Evolutionary conservation across 2,797 vertebrate species (phyloP).

Genomic region (Sebastes oblongus): DNA sequence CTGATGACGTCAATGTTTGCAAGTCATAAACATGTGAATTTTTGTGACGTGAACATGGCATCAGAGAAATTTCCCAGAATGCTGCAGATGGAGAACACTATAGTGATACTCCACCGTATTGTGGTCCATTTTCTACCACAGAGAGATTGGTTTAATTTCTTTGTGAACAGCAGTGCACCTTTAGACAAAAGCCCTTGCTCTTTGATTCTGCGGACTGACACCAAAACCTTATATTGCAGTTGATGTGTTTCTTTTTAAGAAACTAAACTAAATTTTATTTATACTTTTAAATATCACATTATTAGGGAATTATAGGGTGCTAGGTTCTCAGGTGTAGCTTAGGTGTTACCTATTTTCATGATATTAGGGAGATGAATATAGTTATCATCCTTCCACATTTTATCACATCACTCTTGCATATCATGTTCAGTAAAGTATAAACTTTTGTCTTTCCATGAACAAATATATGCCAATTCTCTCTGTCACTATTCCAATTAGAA

Average conservation of each 20-base stretch:
- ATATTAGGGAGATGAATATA: neutral
- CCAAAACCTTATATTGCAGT: neutral
- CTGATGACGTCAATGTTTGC: neutral
- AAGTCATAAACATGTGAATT: neutral
- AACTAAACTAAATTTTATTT: neutral
- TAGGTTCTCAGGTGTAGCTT: neutral
- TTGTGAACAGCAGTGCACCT: neutral
- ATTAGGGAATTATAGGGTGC: neutral
- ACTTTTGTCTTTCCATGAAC: neutral
- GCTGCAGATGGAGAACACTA: neutral
- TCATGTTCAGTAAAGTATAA: neutral
- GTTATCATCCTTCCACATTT: neutral
- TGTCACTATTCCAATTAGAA: neutral
- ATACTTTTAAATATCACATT: neutral
- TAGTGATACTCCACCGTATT: neutral
- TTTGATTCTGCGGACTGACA: neutral
- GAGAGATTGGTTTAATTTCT: neutral
- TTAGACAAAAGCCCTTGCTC: neutral
- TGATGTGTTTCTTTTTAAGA: neutral
- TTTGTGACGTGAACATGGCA: neutral
- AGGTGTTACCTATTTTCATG: neutral
- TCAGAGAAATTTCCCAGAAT: neutral
- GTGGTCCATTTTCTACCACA: neutral
- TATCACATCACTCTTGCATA: neutral
- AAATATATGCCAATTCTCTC: neutral